Evolutionary conservation across 2,113 vertebrate species (phyloP), one percentile per base, ranked within the genome.

Genomic region (Phalacrocorax aristotelis): DNA sequence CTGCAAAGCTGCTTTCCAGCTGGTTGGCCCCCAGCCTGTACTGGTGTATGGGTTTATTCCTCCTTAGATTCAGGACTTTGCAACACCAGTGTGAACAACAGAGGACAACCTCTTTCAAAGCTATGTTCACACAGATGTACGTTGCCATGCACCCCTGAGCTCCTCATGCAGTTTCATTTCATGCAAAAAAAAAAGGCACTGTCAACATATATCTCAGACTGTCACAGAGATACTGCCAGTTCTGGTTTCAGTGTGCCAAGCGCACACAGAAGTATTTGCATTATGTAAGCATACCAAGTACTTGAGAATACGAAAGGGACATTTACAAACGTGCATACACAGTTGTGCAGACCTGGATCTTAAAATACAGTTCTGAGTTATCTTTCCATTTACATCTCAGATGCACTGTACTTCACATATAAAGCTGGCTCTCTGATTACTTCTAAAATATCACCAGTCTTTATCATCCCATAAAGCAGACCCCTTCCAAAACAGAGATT

Each of bases 191-290:
- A 72, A 60, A 69, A 62, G 23, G 21, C 21, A 61, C 79, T 86
- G 69, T 64, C 89, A 90, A 94, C 52, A 92, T 81, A 90, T 54
- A 54, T 85, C 95, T 80, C 90, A 93, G 90, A 80, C 90, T 83
- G 83, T 22, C 68, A 84, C 38, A 79, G 71, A 93, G 55, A 89
- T 10, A 76, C 55, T 85, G 92, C 58, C 93, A 93, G 83, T 93
- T 95, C 82, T 92, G 44, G 76, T 77, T 92, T 92, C 91, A 72
- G 26, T 13, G 26, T 84, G 92, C 83, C 92, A 96, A 89, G 60
- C 10, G 15, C 44, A 42, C 80, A 55, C 60, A 94, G 71, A 87
- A 94, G 46, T 26, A 94, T 51, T 83, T 54, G 17, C 54, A 76
- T 89, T 96, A 96, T 65, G 70, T 89, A 96, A 96, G 51, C 44